Evolutionary conservation across 2,797 vertebrate genomes (phyloP), one percentile per base, ranked within the genome.

Genomic region (Peromyscus attwateri): DNA sequence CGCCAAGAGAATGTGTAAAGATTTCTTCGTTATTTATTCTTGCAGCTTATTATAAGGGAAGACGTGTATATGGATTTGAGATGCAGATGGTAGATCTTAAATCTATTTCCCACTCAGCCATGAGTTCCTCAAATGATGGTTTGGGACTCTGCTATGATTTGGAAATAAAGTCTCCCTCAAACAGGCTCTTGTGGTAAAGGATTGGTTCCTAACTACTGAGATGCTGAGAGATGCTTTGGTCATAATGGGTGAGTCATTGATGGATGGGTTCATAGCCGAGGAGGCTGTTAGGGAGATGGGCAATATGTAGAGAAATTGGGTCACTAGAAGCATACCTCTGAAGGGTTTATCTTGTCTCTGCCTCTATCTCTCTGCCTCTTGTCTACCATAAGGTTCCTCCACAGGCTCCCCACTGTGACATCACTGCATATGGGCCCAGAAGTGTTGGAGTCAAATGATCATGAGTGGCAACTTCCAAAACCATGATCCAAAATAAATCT

Each of bases 21-120:
- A 83, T 43, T 68, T 70, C 37, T 21, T 88, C n/a, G 90, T 94
- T 10, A 84, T 79, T 87, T 96, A 85, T 91, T 87, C 75, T 91
- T 91, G 23, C 23, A 62, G 10, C 31, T 85, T 55, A 46, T 31
- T 89, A 6, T 5, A 70, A 71, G 16, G 60, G 25, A 60, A 57
- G 79, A 49, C 21, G 25, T 3, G 10, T 17, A 13, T 17, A 52
- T 7, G 7, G 25, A 79, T 1, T 4, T 55, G 31, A 82, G 57
- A 46, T 92, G 25, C 52, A 80, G 34, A 71, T 3, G 49, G n/a
- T 12, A 25, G 2, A 0, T 64, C 57, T 57, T 82, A 70, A 62
- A 60, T 62, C 80, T 91, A 70, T 71, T n/a, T 64, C 43, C 19
- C 7, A 27, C 92, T 57, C 34, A 83, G 37, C 6, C 0, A 1